phyloP scores from a whole-genome alignment of 1,140 invertebrate genomes.

The Popillia japonica region DNA sequence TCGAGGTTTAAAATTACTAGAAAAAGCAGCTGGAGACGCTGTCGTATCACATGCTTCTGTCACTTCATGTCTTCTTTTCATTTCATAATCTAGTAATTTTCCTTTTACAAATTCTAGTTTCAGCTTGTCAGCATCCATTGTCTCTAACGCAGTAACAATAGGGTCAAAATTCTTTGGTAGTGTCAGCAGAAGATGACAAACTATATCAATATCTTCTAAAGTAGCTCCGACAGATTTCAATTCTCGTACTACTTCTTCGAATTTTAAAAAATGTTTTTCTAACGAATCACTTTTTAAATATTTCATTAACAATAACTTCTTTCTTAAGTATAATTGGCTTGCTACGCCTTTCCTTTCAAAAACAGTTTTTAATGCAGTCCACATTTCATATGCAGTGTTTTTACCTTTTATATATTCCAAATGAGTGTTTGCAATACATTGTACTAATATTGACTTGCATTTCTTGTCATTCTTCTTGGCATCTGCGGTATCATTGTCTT shows the following conservation, averaged over 20 bases:
- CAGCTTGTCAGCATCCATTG: constrained; percentile 58
- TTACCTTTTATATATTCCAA: constrained; percentile 23
- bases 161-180: constrained; percentile 58
- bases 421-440: too few relatives aligned
- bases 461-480: too few relatives aligned
- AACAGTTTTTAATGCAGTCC: too few relatives aligned
- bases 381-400: neutral
- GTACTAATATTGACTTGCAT: too few relatives aligned
- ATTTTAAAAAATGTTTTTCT: constrained; percentile 23
- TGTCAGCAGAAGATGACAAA: constrained; percentile 58
- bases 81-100: constrained; percentile 60
- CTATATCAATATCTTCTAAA: constrained; percentile 46
- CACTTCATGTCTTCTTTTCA: constrained; percentile 47
- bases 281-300: constrained; percentile 12
- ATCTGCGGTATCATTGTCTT: too few relatives aligned
- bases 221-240: constrained; percentile 41
- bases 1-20: constrained; percentile 27
- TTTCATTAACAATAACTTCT: too few relatives aligned
- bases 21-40: constrained; percentile 16
- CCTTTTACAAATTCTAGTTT: too few relatives aligned
- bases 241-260: constrained; percentile 5
- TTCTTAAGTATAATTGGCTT: too few relatives aligned
- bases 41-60: neutral
- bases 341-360: too few relatives aligned
- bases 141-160: constrained; percentile 60